phyloP scores from a whole-genome alignment of 1,140 invertebrate genomes.

The Achroia grisella region DNA sequence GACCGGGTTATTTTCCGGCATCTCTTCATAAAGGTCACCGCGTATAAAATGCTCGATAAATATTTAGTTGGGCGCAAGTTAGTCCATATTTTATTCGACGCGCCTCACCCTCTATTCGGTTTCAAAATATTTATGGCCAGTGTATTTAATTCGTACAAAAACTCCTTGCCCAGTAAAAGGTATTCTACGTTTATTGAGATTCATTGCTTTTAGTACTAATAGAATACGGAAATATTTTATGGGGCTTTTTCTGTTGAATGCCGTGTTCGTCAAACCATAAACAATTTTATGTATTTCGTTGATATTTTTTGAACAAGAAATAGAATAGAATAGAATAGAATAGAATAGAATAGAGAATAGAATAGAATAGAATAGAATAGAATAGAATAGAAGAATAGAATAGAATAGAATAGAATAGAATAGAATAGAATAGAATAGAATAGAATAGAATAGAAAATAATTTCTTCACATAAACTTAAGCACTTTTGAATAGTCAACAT shows the following conservation, averaged over 20 bases:
- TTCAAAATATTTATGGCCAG: background rate
- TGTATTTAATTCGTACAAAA: slow-evolving; percentile 3
- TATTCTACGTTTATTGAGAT: slow-evolving; percentile 2
- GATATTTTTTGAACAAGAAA: no score
- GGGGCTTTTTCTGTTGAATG: background rate
- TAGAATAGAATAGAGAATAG: no score
- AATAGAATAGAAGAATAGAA: no score
- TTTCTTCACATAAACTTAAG: no score
- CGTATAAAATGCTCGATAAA: background rate
- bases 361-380: no score
- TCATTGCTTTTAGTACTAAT: background rate
- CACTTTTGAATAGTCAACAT: no score
- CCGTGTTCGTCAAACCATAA: no score
- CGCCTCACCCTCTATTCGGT: background rate
- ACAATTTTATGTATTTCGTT: no score
- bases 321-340: no score
- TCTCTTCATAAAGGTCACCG: background rate
- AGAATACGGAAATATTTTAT: background rate
- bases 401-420: no score
- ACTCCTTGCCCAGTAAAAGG: background rate
- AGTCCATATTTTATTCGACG: slow-evolving; percentile 2
- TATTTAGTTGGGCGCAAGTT: background rate
- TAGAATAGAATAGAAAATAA: no score
- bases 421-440: no score
- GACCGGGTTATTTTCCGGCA: background rate